Evolutionary conservation across 2,113 vertebrate genomes (phyloP), one percentile per base, ranked within the genome.

Genomic region (Octodon degus): DNA sequence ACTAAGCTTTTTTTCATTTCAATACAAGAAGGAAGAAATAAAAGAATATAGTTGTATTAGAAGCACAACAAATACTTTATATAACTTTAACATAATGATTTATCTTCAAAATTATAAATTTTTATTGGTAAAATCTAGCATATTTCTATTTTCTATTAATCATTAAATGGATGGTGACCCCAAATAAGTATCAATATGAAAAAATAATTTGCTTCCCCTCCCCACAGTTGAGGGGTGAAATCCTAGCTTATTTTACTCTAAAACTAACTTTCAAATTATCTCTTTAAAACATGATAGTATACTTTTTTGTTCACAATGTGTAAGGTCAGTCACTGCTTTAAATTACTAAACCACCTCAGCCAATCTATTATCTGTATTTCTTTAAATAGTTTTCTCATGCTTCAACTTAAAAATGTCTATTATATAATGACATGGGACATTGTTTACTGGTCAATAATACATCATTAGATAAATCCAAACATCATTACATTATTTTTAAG

Each of bases 151-250:
- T 96, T 74, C 5, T 89, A 25, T 68, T 76, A 81, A 37, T 85
- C 55, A 87, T 62, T 32, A 85, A 77, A 9, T 91, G 32, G 43
- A 79, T 84, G 11, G 5, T 62, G 62, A 88, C 34, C 62, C 65
- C 20, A 92, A 93, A 92, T 83, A 91, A 86, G 47, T 94, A 81
- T 72, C 50, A 84, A 34, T 50, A 93, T 37, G 94, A 97, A 79
- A 79, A n/a, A 79, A 25, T 2, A 24, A 0, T 65, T 91, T 86
- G 50, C 14, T 67, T 80, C 91, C 77, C 91, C 85, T 91, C 86
- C 81, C 13, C 16, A 63, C n/a, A 32, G 2, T 50, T 84, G 20
- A 30, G 37, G 55, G 53, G 90, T 76, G 11, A 94, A 95, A 65
- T 91, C 34, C 53, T 89, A 65, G 22, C 6, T 93, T 86, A 67